Evolutionary conservation across 2,797 vertebrate species (phyloP), one percentile per base, ranked within the genome.

Genomic region (Manis crassicaudata): DNA sequence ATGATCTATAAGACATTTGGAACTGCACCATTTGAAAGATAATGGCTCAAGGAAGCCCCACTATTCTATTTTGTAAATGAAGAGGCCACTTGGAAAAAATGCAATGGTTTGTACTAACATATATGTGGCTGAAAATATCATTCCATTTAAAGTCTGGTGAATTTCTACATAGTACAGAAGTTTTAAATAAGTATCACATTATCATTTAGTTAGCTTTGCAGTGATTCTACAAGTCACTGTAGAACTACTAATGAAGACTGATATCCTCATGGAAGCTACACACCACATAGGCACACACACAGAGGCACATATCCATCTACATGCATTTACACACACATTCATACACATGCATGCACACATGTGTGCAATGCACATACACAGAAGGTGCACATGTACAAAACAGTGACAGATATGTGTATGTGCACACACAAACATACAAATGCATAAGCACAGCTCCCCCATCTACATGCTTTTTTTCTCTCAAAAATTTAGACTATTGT

Each of bases 21-120:
- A 89, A 70, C 9, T 35, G 79, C 6, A 52, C 10, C 68, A 65
- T 72, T 58, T 92, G 40, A 86, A 96, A 87, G n/a, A 20, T 32
- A 81, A 11, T 94, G 62, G n/a, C 35, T 89, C 46, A 63, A 32
- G 17, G 76, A 70, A 90, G 7, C 16, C 56, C 62, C 25, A 7
- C 16, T 68, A 60, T 72, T 94, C 17, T 40, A 46, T 79, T 92
- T 92, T 72, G 50, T 72, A 68, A 60, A 85, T 94, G 32, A 96
- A 93, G 18, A 3, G 27, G 23, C 14, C 77, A 58, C 52, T 65
- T 70, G 76, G 32, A 90, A 29, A 90, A 90, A 93, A 40, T 86
- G 21, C 27, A 60, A 68, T 56, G 56, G 37, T 32, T 62, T 88
- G 40, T 92, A 21, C 65, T 73, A 56, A 80, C 25, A 94, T 60